Conservation (phyloP, 1,140 invertebrate species). For the Helicoverpa zea region DNA sequence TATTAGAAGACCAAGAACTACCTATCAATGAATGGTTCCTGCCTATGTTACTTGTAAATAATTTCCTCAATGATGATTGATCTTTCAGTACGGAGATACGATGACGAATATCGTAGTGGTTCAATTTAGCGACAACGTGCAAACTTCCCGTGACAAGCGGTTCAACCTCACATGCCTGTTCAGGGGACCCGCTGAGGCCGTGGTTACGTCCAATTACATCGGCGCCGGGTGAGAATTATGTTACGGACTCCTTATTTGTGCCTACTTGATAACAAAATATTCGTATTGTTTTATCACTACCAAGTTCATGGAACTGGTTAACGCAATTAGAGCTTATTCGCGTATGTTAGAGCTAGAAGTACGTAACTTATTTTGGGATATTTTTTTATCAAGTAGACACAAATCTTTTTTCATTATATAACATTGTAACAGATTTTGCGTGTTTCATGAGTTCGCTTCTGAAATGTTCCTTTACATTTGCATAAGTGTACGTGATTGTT, state of each 20-base stretch:
- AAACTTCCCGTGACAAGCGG: conserved; percentile 95
- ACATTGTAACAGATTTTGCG: conserved; percentile 66
- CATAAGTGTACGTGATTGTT: conserved; percentile 13
- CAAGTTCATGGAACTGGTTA: neutral
- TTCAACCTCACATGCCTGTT: conserved; percentile 97
- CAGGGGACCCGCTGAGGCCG: conserved; percentile 95
- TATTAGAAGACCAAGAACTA: neutral
- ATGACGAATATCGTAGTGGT: conserved; percentile 98
- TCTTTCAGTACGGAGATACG: conserved; percentile 93
- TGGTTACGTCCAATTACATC: conserved; percentile 97
- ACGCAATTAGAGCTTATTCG: neutral
- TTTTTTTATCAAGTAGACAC: conserved; percentile 61
- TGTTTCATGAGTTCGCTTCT: conserved; percentile 59
- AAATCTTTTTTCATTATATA: conserved; percentile 59
- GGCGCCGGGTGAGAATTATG: conserved; percentile 92
- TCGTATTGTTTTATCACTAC: conserved; percentile 4
- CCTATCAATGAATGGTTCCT: neutral
- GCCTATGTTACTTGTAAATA: neutral
- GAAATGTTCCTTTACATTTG: conserved; percentile 37
- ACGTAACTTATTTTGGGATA: neutral
- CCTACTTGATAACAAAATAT: conserved; percentile 56
- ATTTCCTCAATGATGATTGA: neutral
- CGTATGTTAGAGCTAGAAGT: neutral
- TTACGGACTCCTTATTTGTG: conserved; percentile 30
- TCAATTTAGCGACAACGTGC: conserved; percentile 97